These are phyloP conservation scores for Melanotaenia nigrans DNA, from an alignment of 2,797 vertebrate species.

Conservation along the genomic window DNA sequence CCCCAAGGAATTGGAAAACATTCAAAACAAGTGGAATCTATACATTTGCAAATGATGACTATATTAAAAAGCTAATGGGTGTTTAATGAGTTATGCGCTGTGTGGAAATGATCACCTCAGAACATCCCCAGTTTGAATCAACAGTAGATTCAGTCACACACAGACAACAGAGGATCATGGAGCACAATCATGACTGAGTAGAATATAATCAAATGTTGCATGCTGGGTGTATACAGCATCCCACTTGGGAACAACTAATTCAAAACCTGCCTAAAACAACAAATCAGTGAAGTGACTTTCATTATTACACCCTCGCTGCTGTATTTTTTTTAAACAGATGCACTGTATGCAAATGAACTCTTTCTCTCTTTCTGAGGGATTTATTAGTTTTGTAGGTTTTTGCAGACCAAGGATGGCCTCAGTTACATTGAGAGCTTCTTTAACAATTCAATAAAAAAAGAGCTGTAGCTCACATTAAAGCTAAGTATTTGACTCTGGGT, in stretches of 20 bases:
- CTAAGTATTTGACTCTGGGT: conserved; percentile 8
- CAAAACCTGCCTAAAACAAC: conserved; percentile 16
- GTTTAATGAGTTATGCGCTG: conserved; percentile 49
- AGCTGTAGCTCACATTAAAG: background rate
- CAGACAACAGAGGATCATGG: conserved; percentile 10
- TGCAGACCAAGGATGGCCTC: background rate
- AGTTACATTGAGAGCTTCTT: background rate
- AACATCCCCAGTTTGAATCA: conserved; percentile 9
- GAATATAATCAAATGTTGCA: conserved; percentile 4
- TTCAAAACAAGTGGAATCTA: conserved; percentile 17
- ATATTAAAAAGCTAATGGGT: conserved; percentile 52
- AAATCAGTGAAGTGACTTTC: conserved; percentile 4
- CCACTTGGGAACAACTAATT: conserved; percentile 9
- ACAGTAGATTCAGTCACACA: conserved; percentile 12
- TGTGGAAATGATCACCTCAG: conserved; percentile 29
- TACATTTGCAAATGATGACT: conserved; percentile 9
- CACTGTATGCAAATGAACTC: background rate
- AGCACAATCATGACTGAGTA: conserved; percentile 8
- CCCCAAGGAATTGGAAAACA: conserved; percentile 4
- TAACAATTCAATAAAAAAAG: background rate
- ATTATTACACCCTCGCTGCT: background rate
- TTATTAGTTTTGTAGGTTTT: background rate
- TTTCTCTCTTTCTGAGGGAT: background rate
- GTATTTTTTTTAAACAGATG: background rate
- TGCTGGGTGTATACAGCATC: background rate